These are phyloP conservation scores for Trichoplusia ni DNA, from an alignment of 1,140 invertebrate species.

Conservation along the genomic window DNA sequence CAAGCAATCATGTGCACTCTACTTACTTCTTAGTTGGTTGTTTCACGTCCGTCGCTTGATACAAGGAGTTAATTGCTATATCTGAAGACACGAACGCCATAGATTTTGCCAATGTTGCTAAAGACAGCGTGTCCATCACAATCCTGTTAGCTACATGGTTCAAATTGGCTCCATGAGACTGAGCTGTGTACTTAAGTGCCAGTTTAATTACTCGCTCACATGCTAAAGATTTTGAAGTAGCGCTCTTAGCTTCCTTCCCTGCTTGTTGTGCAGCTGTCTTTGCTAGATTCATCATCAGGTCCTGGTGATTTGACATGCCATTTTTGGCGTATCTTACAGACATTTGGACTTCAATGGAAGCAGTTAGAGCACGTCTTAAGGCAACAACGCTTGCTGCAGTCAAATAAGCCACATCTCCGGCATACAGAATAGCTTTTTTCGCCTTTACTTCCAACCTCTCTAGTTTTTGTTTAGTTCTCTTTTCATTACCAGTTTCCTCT, in stretches of 20 bases:
- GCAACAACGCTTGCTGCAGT: conserved; percentile 74
- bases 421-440: conserved; percentile 73
- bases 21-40: too few species aligned
- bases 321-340: conserved; percentile 72
- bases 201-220: conserved; percentile 71
- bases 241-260: conserved; percentile 73
- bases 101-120: conserved; percentile 71
- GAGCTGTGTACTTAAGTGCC: conserved; percentile 74
- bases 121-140: conserved; percentile 72
- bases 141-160: conserved; percentile 75
- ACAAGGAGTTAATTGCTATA: conserved; percentile 76
- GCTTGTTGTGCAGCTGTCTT: conserved; percentile 75
- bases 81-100: conserved; percentile 77
- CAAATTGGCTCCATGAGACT: conserved; percentile 67
- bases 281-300: conserved; percentile 76
- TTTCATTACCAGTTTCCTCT: conserved; percentile 60
- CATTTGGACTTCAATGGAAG: conserved; percentile 76
- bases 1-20: too few species aligned
- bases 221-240: conserved; percentile 68
- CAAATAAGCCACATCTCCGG: conserved; percentile 73
- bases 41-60: conserved; percentile 73
- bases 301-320: conserved; percentile 74
- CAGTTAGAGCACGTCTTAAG: conserved; percentile 68
- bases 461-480: conserved; percentile 65
- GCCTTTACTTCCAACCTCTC: conserved; percentile 69